A percentile compares a stretch with the other conserved stretches of the same genome.
Evolutionary conservation across 2,113 vertebrate genomes (phyloP).

Genomic region (Callospermophilus lateralis): DNA sequence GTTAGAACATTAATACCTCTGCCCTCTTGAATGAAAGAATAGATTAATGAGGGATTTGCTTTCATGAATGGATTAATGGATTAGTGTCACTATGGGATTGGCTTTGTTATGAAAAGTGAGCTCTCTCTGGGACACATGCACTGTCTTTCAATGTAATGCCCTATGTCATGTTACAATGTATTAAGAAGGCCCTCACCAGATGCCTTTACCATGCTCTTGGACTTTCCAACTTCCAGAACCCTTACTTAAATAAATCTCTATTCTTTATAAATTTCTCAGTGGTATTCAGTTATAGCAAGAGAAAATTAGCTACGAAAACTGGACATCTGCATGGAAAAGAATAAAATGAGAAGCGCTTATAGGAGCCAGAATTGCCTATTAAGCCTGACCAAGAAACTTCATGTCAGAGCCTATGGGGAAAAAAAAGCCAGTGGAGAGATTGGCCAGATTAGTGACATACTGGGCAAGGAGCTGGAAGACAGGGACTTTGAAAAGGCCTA

Average conservation of each 20-base stretch:
- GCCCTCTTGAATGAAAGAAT: neutral
- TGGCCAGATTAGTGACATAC: conserved; percentile 93
- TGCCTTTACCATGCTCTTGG: neutral
- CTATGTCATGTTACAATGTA: neutral
- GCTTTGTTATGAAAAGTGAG: too few relatives aligned
- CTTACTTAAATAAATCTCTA: neutral
- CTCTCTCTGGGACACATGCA: neutral
- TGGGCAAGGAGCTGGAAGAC: conserved; percentile 90
- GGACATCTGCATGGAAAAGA: neutral
- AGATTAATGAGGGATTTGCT: too few relatives aligned
- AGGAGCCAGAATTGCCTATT: neutral
- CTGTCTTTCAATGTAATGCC: neutral
- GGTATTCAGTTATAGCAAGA: neutral
- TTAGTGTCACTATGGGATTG: neutral
- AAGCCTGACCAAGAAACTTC: conserved; percentile 86
- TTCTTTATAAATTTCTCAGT: neutral
- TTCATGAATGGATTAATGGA: neutral
- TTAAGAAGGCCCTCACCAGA: neutral
- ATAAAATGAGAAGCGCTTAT: too few relatives aligned
- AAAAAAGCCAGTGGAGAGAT: conserved; percentile 90
- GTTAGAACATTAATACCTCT: neutral
- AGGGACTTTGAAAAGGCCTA: conserved; percentile 78
- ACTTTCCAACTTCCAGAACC: neutral
- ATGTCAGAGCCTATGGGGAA: conserved; percentile 95
- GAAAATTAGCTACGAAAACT: neutral